Evolutionary conservation across 1,140 invertebrate species (phyloP), one percentile per base, ranked within the genome.

Genomic region (Nasonia vitripennis): DNA sequence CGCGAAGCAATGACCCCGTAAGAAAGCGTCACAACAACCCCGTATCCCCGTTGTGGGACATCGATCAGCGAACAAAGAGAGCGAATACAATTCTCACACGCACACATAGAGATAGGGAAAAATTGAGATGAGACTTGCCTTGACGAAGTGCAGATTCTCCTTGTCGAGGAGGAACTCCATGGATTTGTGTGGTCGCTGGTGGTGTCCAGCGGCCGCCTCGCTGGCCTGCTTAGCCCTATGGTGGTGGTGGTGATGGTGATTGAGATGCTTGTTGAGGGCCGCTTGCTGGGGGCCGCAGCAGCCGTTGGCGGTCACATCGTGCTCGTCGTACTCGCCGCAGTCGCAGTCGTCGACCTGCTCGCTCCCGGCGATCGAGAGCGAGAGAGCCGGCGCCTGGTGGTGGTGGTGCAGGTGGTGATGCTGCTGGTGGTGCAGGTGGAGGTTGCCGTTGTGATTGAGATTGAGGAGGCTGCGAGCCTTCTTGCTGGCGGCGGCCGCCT

Each of bases 151-250:
- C 90, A 97, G 95, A 93, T 97, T 98, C 90, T 97, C 96, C 93
- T 97, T 98, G 93, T 98, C 97, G 90, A 98, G 95, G 89, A 98
- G 95, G 94, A 98, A 98, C 95, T 98, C 97, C 97, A 98, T 98
- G 93, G 96, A 97, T 94, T 97, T 97, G 94, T 97, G 96, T 84
- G 97, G 95, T 87, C 96, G 92, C 87, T 93, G 91, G 86, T 93
- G 91, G 88, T 91, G 90, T 84, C 93, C 91, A 87, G 95, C 92
- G 83, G 90, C 88, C 82, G 90, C 41, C 70, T 71, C 68, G 71
- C 85, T 86, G 55, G 78, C 85, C 41, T 79, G 85, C 45, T 86
- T 81, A 34, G 86, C 88, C 17, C 68, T 51, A 31, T 86, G 80
- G 20, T 83, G 23, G 7, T 81, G 83, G 17, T 83, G 81, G 34